Conservation (phyloP, 2,113 vertebrate genomes). For the Rallus limicola region DNA sequence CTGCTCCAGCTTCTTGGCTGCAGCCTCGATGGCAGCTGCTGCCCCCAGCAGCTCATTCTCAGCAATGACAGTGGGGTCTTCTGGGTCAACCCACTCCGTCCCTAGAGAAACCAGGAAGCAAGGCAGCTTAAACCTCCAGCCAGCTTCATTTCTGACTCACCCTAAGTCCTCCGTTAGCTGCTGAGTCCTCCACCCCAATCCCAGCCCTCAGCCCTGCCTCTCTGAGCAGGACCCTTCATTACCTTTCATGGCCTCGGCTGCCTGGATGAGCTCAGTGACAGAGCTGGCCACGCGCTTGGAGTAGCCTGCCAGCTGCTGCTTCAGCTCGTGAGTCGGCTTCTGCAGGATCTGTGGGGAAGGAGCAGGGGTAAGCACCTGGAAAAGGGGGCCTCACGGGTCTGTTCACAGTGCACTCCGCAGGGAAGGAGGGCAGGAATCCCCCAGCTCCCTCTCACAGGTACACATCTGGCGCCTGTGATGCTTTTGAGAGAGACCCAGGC, state of each 20-base stretch:
- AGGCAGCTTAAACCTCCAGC: background rate
- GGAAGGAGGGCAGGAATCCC: background rate
- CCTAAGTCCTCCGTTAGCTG: background rate
- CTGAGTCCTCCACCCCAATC: background rate
- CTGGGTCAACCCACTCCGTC: slow-evolving; percentile 95
- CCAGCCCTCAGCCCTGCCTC: background rate
- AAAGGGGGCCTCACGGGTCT: background rate
- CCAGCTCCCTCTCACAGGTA: background rate
- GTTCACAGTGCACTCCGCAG: accelerated
- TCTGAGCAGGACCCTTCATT: background rate
- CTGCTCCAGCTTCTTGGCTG: slow-evolving; percentile 97
- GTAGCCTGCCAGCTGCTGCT: slow-evolving; percentile 90
- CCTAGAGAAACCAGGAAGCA: slow-evolving; percentile 40
- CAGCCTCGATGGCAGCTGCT: slow-evolving; percentile 96
- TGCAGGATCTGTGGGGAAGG: slow-evolving; percentile 84
- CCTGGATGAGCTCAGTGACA: slow-evolving; percentile 97
- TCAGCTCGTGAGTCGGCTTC: slow-evolving; percentile 91
- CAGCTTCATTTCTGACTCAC: background rate
- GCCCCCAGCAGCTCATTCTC: slow-evolving; percentile 96
- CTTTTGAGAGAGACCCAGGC: background rate
- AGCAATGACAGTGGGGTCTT: slow-evolving; percentile 95
- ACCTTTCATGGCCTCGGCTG: slow-evolving; percentile 99
- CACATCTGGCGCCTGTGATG: background rate
- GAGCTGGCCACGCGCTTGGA: slow-evolving; percentile 95
- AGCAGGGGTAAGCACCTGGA: background rate